Percentiles rank a stretch among this genome's conserved stretches.
phyloP scores from a whole-genome alignment of 2,113 vertebrate species.

The Apodemus speciosus region DNA sequence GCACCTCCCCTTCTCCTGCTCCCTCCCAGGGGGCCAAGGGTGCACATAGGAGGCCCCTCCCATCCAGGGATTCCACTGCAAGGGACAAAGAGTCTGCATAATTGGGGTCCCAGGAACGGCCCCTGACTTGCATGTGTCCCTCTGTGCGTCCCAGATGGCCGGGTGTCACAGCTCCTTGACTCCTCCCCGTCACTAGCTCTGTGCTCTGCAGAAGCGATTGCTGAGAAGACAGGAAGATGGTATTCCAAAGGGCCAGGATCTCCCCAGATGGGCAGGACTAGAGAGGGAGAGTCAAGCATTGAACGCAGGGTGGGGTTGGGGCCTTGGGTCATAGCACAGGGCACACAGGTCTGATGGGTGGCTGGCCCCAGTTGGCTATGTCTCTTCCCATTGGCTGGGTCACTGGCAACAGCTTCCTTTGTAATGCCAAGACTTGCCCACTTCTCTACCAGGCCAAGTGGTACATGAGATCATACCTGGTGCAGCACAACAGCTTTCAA shows the following conservation, averaged over 20 bases:
- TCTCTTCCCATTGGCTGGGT: not conserved
- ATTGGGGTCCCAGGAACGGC: not conserved
- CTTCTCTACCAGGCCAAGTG: not conserved
- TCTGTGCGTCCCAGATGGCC: not conserved
- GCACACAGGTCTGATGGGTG: not conserved
- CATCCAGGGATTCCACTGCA: not conserved
- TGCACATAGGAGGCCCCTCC: not conserved
- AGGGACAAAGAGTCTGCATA: not conserved
- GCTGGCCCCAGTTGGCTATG: too few relatives aligned
- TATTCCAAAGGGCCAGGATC: rapidly evolving
- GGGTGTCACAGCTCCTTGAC: not conserved
- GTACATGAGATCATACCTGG: rapidly evolving
- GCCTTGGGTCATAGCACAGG: not conserved
- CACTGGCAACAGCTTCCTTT: not conserved
- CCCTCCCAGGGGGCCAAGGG: not conserved
- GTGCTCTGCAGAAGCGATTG: rapidly evolving
- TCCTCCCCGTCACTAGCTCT: rapidly evolving
- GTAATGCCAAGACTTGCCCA: not conserved
- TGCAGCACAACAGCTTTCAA: rapidly evolving
- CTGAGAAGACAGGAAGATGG: not conserved
- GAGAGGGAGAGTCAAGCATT: too few relatives aligned
- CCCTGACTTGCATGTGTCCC: not conserved
- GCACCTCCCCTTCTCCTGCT: not conserved
- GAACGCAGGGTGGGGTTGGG: not conserved
- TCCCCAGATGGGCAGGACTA: not conserved